A percentile compares a stretch with the other conserved stretches of the same genome.
Evolutionary conservation across 2,113 vertebrate genomes (phyloP).

Genomic region (Petrocephalus zakoni): DNA sequence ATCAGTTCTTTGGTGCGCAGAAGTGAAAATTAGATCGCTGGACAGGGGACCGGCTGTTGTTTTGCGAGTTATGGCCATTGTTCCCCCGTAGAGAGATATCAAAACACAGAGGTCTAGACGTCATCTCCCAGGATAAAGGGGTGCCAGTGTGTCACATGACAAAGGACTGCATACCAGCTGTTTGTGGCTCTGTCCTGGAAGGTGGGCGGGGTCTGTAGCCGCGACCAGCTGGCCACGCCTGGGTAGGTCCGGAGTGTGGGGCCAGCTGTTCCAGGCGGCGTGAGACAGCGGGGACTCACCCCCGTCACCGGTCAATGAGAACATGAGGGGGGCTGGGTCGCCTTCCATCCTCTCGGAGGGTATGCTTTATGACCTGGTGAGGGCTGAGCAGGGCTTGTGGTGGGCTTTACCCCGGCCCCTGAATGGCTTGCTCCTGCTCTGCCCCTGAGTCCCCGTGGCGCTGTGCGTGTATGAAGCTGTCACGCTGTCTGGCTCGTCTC

Average conservation of each 20-base stretch:
- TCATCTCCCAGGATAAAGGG: background rate
- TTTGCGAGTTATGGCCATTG: background rate
- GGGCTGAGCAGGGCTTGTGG: background rate
- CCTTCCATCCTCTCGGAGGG: background rate
- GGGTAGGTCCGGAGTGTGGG: background rate
- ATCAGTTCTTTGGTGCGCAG: background rate
- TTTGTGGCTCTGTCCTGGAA: background rate
- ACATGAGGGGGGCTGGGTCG: background rate
- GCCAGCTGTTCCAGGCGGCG: background rate
- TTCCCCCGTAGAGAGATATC: background rate
- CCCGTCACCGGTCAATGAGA: background rate
- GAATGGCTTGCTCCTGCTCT: background rate
- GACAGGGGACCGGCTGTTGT: background rate
- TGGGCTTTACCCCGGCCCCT: background rate
- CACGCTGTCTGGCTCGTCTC: background rate
- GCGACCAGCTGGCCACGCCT: constrained; percentile 3
- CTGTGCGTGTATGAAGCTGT: background rate
- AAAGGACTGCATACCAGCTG: background rate
- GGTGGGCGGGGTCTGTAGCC: background rate
- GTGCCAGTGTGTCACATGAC: background rate
- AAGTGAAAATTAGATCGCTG: background rate
- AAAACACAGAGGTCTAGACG: background rate
- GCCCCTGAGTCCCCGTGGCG: too few relatives aligned
- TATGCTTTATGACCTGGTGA: constrained; percentile 1
- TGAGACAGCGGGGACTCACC: background rate